These are phyloP conservation scores for Conistra vaccinii DNA, from an alignment of 2,888 invertebrate genomes.

Conservation along the genomic window DNA sequence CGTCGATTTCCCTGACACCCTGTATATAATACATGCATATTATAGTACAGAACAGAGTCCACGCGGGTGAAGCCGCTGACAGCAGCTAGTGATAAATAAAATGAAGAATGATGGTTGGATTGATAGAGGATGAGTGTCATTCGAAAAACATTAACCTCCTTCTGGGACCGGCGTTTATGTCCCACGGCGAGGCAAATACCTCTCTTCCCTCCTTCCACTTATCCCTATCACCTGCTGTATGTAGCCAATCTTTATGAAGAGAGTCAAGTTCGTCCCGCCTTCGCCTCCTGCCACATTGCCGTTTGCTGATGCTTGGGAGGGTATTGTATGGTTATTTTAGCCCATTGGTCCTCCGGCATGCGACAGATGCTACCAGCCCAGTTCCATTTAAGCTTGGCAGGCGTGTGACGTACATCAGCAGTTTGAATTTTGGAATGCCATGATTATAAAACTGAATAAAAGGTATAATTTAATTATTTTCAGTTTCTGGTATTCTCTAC, in stretches of 20 bases:
- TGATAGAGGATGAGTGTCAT: too few relatives aligned
- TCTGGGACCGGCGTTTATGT: neutral
- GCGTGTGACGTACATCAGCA: neutral
- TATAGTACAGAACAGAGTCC: too few relatives aligned
- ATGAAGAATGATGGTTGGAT: too few relatives aligned
- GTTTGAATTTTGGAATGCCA: neutral
- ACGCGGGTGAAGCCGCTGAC: too few relatives aligned
- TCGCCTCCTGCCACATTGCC: neutral
- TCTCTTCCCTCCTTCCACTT: neutral
- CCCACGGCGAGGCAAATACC: neutral
- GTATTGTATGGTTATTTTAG: neutral
- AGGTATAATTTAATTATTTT: neutral
- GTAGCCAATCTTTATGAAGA: neutral
- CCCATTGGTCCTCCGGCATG: neutral
- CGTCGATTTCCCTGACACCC: too few relatives aligned
- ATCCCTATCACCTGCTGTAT: neutral
- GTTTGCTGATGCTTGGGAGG: neutral
- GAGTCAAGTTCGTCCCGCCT: neutral
- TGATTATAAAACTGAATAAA: neutral
- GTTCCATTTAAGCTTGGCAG: neutral
- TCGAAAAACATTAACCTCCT: neutral
- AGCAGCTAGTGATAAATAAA: too few relatives aligned
- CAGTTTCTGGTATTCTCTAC: neutral
- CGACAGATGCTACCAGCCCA: neutral
- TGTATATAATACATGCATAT: too few relatives aligned